phyloP scores from a whole-genome alignment of 2,888 invertebrate species.

The Cryptophagus acutangulus region DNA sequence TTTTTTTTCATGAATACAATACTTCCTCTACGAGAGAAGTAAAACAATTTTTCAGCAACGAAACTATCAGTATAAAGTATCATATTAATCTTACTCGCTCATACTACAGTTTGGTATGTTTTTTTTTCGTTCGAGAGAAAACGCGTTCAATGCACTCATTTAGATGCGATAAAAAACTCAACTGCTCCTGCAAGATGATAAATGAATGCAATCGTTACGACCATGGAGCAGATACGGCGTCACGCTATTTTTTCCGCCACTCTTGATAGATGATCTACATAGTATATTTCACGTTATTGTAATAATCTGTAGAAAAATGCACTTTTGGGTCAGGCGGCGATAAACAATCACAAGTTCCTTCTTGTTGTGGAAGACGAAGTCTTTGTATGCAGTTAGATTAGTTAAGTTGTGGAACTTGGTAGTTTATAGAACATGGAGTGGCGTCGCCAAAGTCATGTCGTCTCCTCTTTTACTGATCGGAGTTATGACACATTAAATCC shows the following conservation, averaged over 20 bases:
- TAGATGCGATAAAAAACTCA: slow-evolving; percentile 3
- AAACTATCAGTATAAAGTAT: slow-evolving; percentile 21
- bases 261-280: too few species aligned
- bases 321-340: slow-evolving; percentile 1
- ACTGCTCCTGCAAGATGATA: slow-evolving; percentile 5
- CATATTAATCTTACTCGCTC: slow-evolving; percentile 21
- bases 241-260: slow-evolving; percentile 6
- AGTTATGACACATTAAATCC: background rate
- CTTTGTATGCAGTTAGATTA: slow-evolving; percentile 7
- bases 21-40: too few species aligned
- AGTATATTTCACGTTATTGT: background rate
- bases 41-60: slow-evolving; percentile 21
- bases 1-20: too few species aligned
- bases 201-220: slow-evolving; percentile 5
- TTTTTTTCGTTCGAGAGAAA: slow-evolving; percentile 1
- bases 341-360: too few species aligned
- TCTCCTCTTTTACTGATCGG: slow-evolving; percentile 4
- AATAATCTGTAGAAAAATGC: too few species aligned
- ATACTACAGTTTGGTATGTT: background rate
- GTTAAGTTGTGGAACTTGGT: slow-evolving; percentile 7
- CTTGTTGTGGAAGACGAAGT: background rate
- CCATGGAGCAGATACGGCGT: background rate
- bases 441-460: slow-evolving; percentile 2
- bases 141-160: slow-evolving; percentile 8
- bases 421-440: background rate